phyloP scores from a whole-genome alignment of 2,113 vertebrate genomes.

The Nycticryphes semicollaris region DNA sequence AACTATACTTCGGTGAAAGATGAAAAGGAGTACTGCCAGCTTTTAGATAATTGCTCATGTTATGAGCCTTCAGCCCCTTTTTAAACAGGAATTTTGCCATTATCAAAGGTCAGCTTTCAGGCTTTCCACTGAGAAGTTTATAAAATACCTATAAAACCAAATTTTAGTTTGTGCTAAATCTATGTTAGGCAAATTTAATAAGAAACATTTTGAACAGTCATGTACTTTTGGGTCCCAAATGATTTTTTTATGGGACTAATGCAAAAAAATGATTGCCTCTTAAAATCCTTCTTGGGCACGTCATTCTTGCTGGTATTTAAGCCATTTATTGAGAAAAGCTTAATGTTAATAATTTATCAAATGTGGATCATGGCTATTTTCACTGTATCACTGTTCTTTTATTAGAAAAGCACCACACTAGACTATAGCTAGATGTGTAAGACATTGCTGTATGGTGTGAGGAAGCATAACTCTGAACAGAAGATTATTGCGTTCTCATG shows the following conservation, averaged over 20 bases:
- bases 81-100: conserved; percentile 26
- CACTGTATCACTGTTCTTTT: background rate
- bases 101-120: conserved; percentile 48
- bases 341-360: background rate
- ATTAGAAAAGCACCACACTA: background rate
- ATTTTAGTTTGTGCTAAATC: conserved; percentile 30
- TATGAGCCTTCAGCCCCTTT: conserved; percentile 44
- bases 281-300: background rate
- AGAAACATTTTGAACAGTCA: conserved; percentile 3
- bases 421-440: background rate
- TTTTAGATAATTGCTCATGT: conserved; percentile 13
- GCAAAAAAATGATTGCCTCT: background rate
- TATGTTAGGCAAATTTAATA: conserved; percentile 44
- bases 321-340: background rate
- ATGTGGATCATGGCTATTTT: background rate
- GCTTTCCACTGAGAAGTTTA: conserved; percentile 39
- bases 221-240: background rate
- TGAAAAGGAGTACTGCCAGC: conserved; percentile 28
- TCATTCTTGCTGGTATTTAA: background rate
- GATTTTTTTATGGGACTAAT: conserved; percentile 16
- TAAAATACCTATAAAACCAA: conserved; percentile 40
- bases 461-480: background rate
- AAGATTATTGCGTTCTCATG: background rate
- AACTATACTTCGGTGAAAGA: background rate
- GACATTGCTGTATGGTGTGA: background rate